A percentile compares a stretch with the other conserved stretches of the same genome.
phyloP scores from a whole-genome alignment of 2,797 vertebrate genomes.

The Cirrhinus mrigala region DNA sequence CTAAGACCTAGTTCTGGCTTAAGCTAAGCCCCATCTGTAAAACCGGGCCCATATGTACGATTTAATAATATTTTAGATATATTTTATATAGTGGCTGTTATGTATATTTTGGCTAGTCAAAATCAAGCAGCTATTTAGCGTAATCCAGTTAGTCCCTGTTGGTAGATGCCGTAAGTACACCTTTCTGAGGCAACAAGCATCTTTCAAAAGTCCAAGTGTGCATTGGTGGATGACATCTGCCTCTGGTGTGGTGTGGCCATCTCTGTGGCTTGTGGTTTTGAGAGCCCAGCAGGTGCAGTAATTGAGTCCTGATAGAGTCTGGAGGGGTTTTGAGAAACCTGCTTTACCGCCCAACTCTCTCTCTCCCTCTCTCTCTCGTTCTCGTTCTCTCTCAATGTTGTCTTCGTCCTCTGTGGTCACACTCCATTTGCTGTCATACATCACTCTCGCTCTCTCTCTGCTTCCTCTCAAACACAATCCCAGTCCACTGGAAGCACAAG shows the following conservation, averaged over 20 bases:
- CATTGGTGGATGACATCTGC: conserved; percentile 26
- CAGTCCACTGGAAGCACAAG: conserved; percentile 39
- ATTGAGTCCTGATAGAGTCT: conserved; percentile 63
- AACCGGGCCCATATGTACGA: not conserved
- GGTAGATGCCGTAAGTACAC: not conserved
- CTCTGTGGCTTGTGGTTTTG: conserved; percentile 44
- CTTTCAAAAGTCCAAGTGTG: conserved; percentile 28
- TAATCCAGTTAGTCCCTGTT: not conserved
- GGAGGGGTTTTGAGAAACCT: conserved; percentile 59
- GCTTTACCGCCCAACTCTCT: conserved; percentile 20
- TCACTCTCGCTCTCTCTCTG: conserved; percentile 42
- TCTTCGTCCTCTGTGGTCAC: conserved; percentile 51
- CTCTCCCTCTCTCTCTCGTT: not conserved
- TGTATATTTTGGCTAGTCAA: not conserved
- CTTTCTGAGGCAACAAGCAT: not conserved
- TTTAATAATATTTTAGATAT: not conserved
- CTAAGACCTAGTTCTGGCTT: too few relatives aligned
- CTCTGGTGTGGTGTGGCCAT: conserved; percentile 43
- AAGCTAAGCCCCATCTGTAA: too few relatives aligned
- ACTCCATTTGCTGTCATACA: conserved; percentile 56
- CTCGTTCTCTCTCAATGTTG: not conserved
- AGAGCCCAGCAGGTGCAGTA: conserved; percentile 55
- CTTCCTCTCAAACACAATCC: conserved; percentile 26
- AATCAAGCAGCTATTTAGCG: not conserved
- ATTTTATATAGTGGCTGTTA: not conserved